Base-by-base conservation (phyloP, 2,113 vertebrate genomes). In the Sporophila hypoxantha region DNA sequence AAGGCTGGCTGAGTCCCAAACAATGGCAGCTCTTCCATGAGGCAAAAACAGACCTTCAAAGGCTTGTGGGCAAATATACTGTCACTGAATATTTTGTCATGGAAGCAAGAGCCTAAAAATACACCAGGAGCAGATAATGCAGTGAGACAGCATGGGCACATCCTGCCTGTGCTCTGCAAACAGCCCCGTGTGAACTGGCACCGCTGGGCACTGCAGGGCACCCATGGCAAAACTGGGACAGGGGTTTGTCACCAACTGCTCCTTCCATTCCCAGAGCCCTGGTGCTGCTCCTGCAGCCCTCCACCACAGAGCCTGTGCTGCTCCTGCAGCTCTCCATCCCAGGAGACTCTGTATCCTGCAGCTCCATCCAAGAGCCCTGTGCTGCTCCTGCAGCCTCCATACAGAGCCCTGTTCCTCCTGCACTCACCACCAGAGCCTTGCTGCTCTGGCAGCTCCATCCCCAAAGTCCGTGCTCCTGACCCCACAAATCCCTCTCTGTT, bases 21-120 rank as follows among this genome's bases (percentile, higher is more conserved):
- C 74, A 55, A 78, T 8, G 66, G 85, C 39, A 32, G 34, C 50
- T 37, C 29, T 65, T 71, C 67, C 55, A 85, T 3, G 47, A 70
- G 78, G 84, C 50, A 47, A 22, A 66, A 81, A 3, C 74, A 88
- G 89, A 44, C 76, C 87, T 80, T 86, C 68, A 88, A 92, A 93
- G 92, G 77, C 69, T 64, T 18, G 75, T 26, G 67, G 68, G 77
- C 81, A 94, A 91, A 91, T 41, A 68, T 6, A 61, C 81, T 89
- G 88, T 88, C 88, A 86, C 90, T n/a, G 88, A 94, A 36, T 82
- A 94, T 84, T 86, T 88, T 81, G 67, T 95, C 89, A 89, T 73
- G 66, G 80, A 64, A 88, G 92, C 88, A 49, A 78, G 41, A 82
- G 87, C 88, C 85, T 85, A 42, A 85, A 91, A 95, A 89, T 83